Conservation (phyloP, 92 coral and sea anemone species). For the Parazoanthus swiftii region DNA sequence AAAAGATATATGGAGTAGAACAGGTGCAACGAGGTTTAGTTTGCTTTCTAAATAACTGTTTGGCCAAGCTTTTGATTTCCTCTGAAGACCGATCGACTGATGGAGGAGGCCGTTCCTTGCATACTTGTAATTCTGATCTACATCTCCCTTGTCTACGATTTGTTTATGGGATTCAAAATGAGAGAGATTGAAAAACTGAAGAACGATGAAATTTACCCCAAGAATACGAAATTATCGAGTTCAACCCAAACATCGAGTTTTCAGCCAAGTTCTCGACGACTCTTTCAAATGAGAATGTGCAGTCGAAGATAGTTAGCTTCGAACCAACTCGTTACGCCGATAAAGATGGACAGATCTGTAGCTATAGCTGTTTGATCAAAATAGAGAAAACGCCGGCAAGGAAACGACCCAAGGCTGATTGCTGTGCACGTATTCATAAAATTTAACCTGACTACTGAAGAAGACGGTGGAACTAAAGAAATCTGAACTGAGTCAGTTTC, state of each 20-base stretch:
- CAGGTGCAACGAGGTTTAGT: neutral
- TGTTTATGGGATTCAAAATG: slow-evolving; percentile 25
- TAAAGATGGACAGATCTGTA: too few species aligned
- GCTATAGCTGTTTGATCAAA: neutral
- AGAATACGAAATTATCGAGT: neutral
- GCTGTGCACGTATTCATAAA: neutral
- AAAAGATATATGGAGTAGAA: neutral
- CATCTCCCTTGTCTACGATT: slow-evolving; percentile 18
- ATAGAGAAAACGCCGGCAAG: too few species aligned
- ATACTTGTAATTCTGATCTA: slow-evolving; percentile 8
- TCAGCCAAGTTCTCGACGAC: slow-evolving; percentile 38
- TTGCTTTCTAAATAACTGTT: neutral
- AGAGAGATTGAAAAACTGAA: neutral
- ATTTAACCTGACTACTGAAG: neutral
- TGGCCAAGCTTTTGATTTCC: slow-evolving; percentile 3
- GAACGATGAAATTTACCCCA: neutral
- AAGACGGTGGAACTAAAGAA: too few species aligned
- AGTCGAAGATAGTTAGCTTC: slow-evolving; percentile 1
- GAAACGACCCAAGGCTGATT: too few species aligned
- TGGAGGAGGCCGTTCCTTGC: slow-evolving; percentile 25
- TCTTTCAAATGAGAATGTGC: slow-evolving; percentile 37
- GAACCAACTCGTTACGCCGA: too few species aligned
- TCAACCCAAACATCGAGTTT: slow-evolving; percentile 2
- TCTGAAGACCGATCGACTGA: neutral
- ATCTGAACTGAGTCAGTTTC: neutral